Evolutionary conservation across 2,797 vertebrate genomes (phyloP).

Genomic region (Passerculus sandwichensis): DNA sequence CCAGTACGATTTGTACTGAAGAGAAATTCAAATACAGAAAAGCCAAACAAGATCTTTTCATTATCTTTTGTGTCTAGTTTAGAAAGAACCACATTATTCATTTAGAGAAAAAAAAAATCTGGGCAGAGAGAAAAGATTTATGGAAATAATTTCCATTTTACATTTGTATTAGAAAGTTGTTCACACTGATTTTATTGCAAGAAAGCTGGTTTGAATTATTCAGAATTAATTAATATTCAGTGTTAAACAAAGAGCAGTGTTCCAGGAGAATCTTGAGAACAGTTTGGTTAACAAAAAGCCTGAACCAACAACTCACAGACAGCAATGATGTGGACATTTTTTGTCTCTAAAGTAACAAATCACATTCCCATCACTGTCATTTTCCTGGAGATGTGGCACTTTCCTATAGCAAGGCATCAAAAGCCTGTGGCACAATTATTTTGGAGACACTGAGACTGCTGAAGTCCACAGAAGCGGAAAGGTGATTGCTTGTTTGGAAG

Average conservation of each 20-base stretch:
- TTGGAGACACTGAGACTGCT: neutral
- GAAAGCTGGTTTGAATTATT: slow-evolving; percentile 6
- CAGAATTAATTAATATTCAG: slow-evolving; percentile 1
- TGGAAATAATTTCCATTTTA: neutral
- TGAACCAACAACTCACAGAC: neutral
- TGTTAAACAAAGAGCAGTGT: slow-evolving; percentile 4
- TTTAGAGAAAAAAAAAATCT: neutral
- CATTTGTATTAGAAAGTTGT: slow-evolving; percentile 10
- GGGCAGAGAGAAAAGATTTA: neutral
- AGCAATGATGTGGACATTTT: neutral
- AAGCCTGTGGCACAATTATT: neutral
- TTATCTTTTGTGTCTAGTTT: neutral
- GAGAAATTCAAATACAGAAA: neutral
- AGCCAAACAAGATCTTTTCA: neutral
- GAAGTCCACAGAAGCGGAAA: neutral
- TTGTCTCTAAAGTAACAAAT: neutral
- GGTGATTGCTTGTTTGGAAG: neutral
- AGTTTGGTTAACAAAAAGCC: neutral
- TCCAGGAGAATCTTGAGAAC: neutral
- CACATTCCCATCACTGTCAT: neutral
- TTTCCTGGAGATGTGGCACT: neutral
- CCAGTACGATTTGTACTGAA: neutral
- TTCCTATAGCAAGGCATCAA: neutral
- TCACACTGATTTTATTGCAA: slow-evolving; percentile 46
- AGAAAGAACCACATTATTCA: neutral